Evolutionary conservation across 2,797 vertebrate genomes (phyloP).

Genomic region (Brachyrhaphis roseni): DNA sequence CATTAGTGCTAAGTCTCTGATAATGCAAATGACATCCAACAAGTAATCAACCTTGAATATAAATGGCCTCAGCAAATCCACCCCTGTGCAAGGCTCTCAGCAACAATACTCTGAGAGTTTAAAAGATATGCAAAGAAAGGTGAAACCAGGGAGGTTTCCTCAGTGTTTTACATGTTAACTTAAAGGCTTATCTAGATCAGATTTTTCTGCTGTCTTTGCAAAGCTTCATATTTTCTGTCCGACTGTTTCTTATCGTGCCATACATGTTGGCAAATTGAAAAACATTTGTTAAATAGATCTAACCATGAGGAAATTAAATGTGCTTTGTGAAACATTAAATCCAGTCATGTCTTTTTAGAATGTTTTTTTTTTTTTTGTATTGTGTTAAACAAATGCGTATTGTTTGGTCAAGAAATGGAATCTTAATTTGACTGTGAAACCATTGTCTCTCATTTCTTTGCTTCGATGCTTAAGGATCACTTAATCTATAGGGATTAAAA

Average conservation of each 20-base stretch:
- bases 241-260: neutral
- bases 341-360: neutral
- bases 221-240: neutral
- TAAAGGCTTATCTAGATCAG: neutral
- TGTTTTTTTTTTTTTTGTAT: neutral
- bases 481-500: neutral
- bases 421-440: neutral
- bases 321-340: neutral
- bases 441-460: neutral
- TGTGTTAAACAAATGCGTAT: neutral
- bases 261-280: neutral
- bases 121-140: slow-evolving; percentile 7
- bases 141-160: slow-evolving; percentile 3
- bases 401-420: neutral
- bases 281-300: neutral
- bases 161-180: neutral
- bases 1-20: slow-evolving; percentile 83
- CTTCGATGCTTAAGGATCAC: neutral
- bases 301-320: neutral
- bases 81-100: slow-evolving; percentile 57
- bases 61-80: slow-evolving; percentile 71
- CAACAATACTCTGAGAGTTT: slow-evolving; percentile 47
- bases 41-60: slow-evolving; percentile 81
- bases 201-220: neutral
- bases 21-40: slow-evolving; percentile 82